Conservation (phyloP, 2,113 vertebrate species). For the Brachyistius frenatus region DNA sequence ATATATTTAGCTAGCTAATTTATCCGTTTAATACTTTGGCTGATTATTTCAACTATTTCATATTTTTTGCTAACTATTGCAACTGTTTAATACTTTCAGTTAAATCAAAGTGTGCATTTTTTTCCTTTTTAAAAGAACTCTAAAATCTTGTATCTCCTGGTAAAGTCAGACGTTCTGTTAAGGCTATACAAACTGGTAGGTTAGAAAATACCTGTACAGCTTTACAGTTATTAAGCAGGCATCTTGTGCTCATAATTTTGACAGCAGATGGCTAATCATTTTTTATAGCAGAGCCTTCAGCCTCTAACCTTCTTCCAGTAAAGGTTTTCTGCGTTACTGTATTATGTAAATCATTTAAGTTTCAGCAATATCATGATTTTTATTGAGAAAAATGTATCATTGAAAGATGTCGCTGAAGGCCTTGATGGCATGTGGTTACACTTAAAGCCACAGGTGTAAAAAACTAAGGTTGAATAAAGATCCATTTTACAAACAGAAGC, state of each 20-base stretch:
- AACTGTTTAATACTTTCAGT: too few relatives aligned
- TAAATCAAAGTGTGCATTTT: too few relatives aligned
- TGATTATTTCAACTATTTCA: too few relatives aligned
- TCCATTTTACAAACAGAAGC: conserved; percentile 10
- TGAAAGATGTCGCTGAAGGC: conserved; percentile 12
- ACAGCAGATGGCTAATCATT: too few relatives aligned
- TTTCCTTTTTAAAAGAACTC: neutral
- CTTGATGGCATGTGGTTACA: conserved; percentile 47
- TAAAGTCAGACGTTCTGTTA: too few relatives aligned
- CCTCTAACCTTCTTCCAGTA: neutral
- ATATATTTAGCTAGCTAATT: too few relatives aligned
- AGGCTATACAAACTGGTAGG: too few relatives aligned
- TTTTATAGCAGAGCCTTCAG: neutral
- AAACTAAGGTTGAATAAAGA: conserved; percentile 1
- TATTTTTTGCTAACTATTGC: too few relatives aligned
- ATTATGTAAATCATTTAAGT: neutral
- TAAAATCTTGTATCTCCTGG: neutral
- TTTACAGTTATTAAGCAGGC: too few relatives aligned
- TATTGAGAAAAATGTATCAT: neutral
- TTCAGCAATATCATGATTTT: conserved; percentile 4
- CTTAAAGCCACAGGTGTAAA: conserved; percentile 12
- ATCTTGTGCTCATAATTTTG: too few relatives aligned
- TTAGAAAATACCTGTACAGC: too few relatives aligned
- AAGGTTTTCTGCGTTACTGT: neutral
- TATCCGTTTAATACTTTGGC: too few relatives aligned